Conservation (phyloP, 2,113 vertebrate genomes). For the Amblyornis subalaris region DNA sequence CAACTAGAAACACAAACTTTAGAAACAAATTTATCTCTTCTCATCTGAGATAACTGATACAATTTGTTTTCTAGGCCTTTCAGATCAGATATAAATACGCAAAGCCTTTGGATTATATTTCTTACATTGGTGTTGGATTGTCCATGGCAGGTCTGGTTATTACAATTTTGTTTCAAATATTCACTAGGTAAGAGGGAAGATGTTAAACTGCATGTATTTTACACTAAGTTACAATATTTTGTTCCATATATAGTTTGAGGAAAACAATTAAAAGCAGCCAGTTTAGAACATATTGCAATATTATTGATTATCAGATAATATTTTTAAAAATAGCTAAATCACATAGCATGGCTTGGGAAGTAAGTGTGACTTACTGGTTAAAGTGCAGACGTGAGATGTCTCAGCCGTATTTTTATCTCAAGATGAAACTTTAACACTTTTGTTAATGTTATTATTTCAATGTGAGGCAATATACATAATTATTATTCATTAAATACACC, state of each 20-base stretch:
- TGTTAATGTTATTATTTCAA: not conserved
- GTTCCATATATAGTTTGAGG: not conserved
- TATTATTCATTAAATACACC: not conserved
- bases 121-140: conserved; percentile 30
- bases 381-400: not conserved
- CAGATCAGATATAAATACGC: conserved; percentile 38
- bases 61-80: conserved; percentile 56
- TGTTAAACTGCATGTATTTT: not conserved
- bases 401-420: not conserved
- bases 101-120: conserved; percentile 35
- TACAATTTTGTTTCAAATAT: conserved; percentile 60
- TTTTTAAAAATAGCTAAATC: not conserved
- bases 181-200: conserved; percentile 60
- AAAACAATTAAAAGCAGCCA: not conserved
- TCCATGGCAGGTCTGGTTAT: conserved; percentile 46
- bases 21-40: not conserved
- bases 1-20: not conserved
- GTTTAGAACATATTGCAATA: not conserved
- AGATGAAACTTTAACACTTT: not conserved
- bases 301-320: not conserved
- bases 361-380: not conserved
- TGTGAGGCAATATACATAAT: not conserved
- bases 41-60: not conserved
- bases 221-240: not conserved
- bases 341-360: not conserved